These are phyloP conservation scores for Champsocephalus esox DNA, from an alignment of 2,797 vertebrate species.

Conservation along the genomic window DNA sequence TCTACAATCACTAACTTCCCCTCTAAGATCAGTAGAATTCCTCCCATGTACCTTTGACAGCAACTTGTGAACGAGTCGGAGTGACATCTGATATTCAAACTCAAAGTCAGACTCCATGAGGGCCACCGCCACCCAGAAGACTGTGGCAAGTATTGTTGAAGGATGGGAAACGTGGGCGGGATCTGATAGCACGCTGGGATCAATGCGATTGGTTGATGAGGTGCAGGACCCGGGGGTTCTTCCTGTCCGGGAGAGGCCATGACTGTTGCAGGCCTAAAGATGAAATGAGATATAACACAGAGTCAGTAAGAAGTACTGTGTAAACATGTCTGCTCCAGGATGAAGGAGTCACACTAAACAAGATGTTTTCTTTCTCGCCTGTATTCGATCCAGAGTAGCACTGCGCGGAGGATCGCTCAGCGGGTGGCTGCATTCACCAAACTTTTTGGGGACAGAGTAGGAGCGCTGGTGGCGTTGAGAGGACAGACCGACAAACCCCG, in stretches of 20 bases:
- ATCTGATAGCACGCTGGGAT: conserved; percentile 90
- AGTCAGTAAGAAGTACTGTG: conserved; percentile 2
- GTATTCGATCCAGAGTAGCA: conserved; percentile 96
- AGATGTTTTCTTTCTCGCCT: conserved; percentile 70
- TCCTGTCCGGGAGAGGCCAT: conserved; percentile 88
- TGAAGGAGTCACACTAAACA: not conserved
- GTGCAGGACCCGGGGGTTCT: conserved; percentile 91
- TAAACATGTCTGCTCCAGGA: not conserved
- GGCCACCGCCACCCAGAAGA: conserved; percentile 98
- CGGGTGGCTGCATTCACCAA: conserved; percentile 91
- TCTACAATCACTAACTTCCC: not conserved
- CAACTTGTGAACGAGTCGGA: conserved; percentile 93
- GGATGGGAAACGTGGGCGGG: conserved; percentile 95
- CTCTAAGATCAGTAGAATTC: not conserved
- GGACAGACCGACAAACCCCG: conserved; percentile 85
- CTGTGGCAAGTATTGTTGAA: conserved; percentile 93
- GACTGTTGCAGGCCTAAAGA: conserved; percentile 91
- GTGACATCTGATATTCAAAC: conserved; percentile 98
- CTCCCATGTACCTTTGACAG: conserved; percentile 83
- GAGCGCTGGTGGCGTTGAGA: conserved; percentile 97
- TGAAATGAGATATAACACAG: not conserved
- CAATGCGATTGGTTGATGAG: conserved; percentile 84
- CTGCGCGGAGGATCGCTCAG: conserved; percentile 93
- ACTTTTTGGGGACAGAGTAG: conserved; percentile 98
- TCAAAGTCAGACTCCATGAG: conserved; percentile 99